Conservation (phyloP, 1,140 invertebrate genomes). For the Onthophagus taurus region DNA sequence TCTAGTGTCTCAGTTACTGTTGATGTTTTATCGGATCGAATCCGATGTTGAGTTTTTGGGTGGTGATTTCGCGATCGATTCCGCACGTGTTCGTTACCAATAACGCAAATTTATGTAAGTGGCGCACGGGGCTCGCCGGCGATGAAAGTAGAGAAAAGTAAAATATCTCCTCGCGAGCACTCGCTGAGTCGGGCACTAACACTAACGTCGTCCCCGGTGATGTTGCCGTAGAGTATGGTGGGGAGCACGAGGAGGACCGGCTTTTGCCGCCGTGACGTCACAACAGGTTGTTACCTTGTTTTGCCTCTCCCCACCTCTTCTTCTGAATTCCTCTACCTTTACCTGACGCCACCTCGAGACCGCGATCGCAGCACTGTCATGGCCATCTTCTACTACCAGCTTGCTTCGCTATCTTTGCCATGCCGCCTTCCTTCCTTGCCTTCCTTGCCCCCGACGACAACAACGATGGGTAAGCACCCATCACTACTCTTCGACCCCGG, state of each 20-base stretch:
- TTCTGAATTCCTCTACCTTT: slow-evolving; percentile 32
- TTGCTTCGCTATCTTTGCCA: too few relatives aligned
- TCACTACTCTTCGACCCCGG: too few relatives aligned
- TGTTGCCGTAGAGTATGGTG: slow-evolving; percentile 11
- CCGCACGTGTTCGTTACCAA: slow-evolving; percentile 6
- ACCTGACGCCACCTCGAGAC: slow-evolving; percentile 27
- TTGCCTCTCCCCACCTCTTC: slow-evolving; percentile 18
- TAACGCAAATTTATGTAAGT: slow-evolving; percentile 19
- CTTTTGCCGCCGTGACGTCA: slow-evolving; percentile 29
- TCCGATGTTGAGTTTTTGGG: not conserved
- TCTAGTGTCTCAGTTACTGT: too few relatives aligned
- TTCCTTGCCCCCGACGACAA: too few relatives aligned
- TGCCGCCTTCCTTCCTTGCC: too few relatives aligned
- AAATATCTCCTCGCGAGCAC: slow-evolving; percentile 1
- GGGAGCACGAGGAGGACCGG: slow-evolving; percentile 19
- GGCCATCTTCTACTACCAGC: slow-evolving; percentile 32
- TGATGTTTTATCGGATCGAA: too few relatives aligned
- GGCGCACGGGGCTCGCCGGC: slow-evolving; percentile 9
- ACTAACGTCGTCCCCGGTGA: slow-evolving; percentile 14
- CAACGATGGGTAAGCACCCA: too few relatives aligned
- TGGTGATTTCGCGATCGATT: too few relatives aligned
- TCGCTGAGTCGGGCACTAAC: slow-evolving; percentile 15
- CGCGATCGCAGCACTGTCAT: too few relatives aligned
- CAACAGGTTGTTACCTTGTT: slow-evolving; percentile 36
- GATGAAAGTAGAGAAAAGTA: slow-evolving; percentile 18